Evolutionary conservation across 2,113 vertebrate species (phyloP).

Genomic region (Tragelaphus scriptus): DNA sequence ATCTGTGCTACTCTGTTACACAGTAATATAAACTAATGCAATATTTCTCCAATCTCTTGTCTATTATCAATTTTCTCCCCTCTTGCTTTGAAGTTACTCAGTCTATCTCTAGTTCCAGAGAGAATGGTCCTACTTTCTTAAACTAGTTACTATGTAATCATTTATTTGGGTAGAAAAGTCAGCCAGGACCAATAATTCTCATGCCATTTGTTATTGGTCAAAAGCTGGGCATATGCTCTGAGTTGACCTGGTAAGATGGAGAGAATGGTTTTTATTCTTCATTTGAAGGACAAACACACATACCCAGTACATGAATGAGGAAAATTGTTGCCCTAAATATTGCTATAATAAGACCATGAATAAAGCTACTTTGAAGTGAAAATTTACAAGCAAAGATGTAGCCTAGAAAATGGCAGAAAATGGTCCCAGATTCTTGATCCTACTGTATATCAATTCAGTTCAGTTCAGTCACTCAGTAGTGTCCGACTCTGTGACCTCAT

Average conservation of each 20-base stretch:
- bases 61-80: not conserved
- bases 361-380: not conserved
- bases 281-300: not conserved
- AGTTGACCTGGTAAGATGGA: not conserved
- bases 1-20: not conserved
- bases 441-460: not conserved
- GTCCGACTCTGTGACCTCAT: accelerated
- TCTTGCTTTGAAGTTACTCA: not conserved
- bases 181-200: not conserved
- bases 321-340: not conserved
- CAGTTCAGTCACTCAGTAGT: accelerated
- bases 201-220: not conserved
- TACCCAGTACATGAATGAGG: not conserved
- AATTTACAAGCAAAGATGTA: not conserved
- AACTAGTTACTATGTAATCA: not conserved
- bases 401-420: not conserved
- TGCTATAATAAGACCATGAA: not conserved
- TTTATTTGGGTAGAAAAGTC: not conserved
- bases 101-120: not conserved
- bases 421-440: not conserved
- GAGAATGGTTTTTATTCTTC: not conserved
- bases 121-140: not conserved
- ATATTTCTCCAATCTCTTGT: not conserved
- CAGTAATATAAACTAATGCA: not conserved
- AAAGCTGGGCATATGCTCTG: not conserved